These are phyloP conservation scores for Alca torda DNA, from an alignment of 2,797 vertebrate genomes.

Conservation along the genomic window DNA sequence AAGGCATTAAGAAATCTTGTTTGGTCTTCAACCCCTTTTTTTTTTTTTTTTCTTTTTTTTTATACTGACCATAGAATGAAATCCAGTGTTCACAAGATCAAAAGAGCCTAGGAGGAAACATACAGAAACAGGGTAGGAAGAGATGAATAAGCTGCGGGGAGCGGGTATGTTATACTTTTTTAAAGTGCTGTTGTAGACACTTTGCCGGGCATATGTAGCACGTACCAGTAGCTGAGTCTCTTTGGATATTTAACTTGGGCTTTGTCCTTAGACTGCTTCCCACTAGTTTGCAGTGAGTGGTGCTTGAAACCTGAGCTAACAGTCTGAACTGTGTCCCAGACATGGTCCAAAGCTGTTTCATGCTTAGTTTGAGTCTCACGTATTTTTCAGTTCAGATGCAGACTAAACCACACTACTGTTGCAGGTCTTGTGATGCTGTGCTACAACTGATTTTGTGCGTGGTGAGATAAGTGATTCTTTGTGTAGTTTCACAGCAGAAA, in stretches of 20 bases:
- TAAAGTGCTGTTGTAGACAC: neutral
- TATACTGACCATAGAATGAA: neutral
- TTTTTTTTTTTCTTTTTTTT: too few species aligned
- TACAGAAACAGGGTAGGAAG: neutral
- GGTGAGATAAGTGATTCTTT: neutral
- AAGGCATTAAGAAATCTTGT: neutral
- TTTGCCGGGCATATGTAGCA: neutral
- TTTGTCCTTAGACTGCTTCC: neutral
- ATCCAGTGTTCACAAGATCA: neutral
- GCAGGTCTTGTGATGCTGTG: neutral
- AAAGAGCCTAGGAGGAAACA: neutral
- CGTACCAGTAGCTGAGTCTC: neutral
- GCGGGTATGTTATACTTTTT: fast-evolving
- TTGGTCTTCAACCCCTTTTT: neutral
- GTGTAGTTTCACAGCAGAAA: neutral
- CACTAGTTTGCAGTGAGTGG: neutral
- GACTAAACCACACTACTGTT: neutral
- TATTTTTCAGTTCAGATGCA: neutral
- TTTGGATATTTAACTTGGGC: neutral
- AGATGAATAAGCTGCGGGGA: neutral
- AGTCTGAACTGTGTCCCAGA: neutral
- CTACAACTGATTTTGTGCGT: fast-evolving
- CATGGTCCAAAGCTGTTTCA: fast-evolving
- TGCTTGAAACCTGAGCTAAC: neutral
- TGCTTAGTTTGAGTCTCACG: neutral